phyloP scores from a whole-genome alignment of 2,888 invertebrate genomes.

The Drosophila borealis region DNA sequence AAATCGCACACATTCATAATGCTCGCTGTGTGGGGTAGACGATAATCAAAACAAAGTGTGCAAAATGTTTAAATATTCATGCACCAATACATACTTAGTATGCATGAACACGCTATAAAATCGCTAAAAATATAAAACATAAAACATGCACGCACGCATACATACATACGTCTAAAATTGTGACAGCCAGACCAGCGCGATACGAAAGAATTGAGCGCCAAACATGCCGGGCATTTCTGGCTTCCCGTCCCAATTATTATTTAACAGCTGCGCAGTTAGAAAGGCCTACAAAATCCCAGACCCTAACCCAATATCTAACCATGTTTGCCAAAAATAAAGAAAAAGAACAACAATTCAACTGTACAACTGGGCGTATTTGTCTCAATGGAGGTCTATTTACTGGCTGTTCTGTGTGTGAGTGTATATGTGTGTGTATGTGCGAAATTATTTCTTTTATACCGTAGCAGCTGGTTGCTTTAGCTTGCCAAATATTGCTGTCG shows the following conservation, averaged over 20 bases:
- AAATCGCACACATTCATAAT: constrained; percentile 23
- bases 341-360: neutral
- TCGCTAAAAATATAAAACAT: constrained; percentile 41
- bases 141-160: neutral
- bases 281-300: constrained; percentile 6
- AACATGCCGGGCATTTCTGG: constrained; percentile 34
- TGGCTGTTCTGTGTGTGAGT: neutral
- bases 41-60: constrained; percentile 69
- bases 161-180: neutral
- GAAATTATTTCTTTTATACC: constrained; percentile 40
- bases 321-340: constrained; percentile 20
- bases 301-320: constrained; percentile 11
- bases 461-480: constrained; percentile 32
- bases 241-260: constrained; percentile 39
- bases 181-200: constrained; percentile 12
- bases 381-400: constrained; percentile 39
- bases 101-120: constrained; percentile 29
- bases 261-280: constrained; percentile 42
- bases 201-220: constrained; percentile 14
- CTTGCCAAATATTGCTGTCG: neutral
- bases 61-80: constrained; percentile 53
- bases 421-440: constrained; percentile 8
- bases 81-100: constrained; percentile 16
- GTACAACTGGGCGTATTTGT: constrained; percentile 15
- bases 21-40: constrained; percentile 36